Evolutionary conservation across 2,797 vertebrate genomes (phyloP).

Genomic region (Morus bassanus): DNA sequence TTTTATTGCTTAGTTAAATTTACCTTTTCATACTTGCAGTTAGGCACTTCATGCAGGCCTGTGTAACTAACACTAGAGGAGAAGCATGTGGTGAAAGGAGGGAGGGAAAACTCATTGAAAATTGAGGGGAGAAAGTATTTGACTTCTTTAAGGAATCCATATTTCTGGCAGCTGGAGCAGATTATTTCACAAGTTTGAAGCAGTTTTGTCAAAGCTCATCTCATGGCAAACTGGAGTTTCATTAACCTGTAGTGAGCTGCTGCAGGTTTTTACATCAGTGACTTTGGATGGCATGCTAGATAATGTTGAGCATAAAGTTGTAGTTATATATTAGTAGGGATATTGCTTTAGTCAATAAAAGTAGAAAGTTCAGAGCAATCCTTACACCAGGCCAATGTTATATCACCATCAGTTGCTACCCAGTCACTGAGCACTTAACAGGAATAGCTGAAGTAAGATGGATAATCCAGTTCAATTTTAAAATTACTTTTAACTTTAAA

Average conservation of each 20-base stretch:
- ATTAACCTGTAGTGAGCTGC: neutral
- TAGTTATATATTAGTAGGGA: neutral
- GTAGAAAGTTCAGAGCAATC: neutral
- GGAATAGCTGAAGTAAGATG: neutral
- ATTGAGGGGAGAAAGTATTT: neutral
- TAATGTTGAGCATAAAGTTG: neutral
- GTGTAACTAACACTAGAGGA: neutral
- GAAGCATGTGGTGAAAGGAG: neutral
- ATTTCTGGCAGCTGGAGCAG: neutral
- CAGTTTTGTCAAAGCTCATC: neutral
- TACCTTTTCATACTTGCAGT: neutral
- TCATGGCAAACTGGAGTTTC: neutral
- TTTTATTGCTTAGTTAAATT: neutral
- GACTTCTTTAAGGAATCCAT: neutral
- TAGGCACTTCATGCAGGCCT: neutral
- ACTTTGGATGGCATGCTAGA: neutral
- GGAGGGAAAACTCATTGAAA: neutral
- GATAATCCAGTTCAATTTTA: neutral
- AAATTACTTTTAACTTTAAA: neutral
- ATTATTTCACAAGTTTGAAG: neutral
- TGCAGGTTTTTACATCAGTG: neutral
- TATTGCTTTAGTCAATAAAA: neutral
- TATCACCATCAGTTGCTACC: neutral
- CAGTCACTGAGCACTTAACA: neutral
- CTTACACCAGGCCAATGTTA: neutral